Base-by-base conservation (phyloP, 1,140 invertebrate genomes). In the Drosophila nasuta region DNA sequence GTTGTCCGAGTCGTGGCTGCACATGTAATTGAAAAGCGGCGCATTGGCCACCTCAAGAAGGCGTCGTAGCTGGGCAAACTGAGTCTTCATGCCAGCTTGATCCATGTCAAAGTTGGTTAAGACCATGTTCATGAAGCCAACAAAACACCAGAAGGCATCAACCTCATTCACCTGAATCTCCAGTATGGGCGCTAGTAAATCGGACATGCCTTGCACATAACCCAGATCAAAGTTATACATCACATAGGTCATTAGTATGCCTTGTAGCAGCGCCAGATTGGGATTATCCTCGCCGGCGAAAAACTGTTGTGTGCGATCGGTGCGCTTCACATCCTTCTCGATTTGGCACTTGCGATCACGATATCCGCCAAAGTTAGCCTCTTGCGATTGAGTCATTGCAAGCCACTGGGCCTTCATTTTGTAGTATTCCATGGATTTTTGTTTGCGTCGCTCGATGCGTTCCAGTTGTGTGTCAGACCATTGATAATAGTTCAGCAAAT, bases 221-320 rank as follows among this genome's bases (percentile, higher is more conserved):
- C 98, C 98, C 69, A 99, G 93, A 94, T 99, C 98, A 93, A 99
- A 99, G 93, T 99, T 99, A 92, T 99, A 99, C 98, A 99, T 99
- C n/a, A 98, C 96, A 93, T 99, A 99, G 0, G 98, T 99, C 97
- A 99, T 98, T 1, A 99, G 94, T 87, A 99, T 97, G 89, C 99
- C 97, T 81, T 96, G 95, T 1, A 99, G 93, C 15, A 96, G 94
- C 63, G 95, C 93, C 33, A 99, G 93, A 93, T 99, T 98, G 7
- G 95, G 94, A 93, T 99, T 99, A 81, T 98, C 95, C 73, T 99
- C 97, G 1, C 98, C 98, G 28, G 96, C 95, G 93, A 96, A 99
- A 92, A 97, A 99, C 7, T 96, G 95, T 87, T 98, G 95, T 4
- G 96, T 97, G 86, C 99, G 94, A 92, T 99, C 99, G 10, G 98